Conservation (phyloP, 2,113 vertebrate species). For the Polyodon spathula region DNA sequence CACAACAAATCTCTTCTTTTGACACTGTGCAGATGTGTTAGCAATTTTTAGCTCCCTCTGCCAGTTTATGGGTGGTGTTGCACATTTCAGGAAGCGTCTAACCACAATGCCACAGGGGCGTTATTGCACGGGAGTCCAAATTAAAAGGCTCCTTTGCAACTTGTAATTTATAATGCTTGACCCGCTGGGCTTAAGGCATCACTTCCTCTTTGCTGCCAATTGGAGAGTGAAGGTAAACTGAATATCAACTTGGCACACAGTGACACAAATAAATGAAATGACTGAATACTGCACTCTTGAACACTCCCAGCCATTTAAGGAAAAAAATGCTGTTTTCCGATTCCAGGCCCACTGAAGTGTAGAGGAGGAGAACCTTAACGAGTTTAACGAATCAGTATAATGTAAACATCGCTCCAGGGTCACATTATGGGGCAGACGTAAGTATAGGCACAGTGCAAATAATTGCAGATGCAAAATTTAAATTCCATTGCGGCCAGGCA, state of each 20-base stretch:
- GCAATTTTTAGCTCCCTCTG: conserved; percentile 50
- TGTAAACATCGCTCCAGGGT: too few species aligned
- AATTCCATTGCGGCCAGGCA: too few species aligned
- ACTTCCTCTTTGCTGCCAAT: conserved; percentile 28
- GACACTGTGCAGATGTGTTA: conserved; percentile 41
- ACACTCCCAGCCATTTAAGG: too few species aligned
- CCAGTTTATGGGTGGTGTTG: conserved; percentile 37
- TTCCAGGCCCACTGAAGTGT: too few species aligned
- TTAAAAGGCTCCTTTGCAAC: conserved; percentile 27
- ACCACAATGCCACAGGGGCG: conserved; percentile 39
- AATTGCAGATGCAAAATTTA: too few species aligned
- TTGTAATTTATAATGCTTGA: conserved; percentile 26
- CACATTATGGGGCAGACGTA: too few species aligned
- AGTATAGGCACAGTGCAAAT: too few species aligned
- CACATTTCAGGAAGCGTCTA: conserved; percentile 51
- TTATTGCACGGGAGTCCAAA: conserved; percentile 26
- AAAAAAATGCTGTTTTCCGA: background rate
- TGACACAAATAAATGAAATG: background rate
- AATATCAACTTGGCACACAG: conserved; percentile 11
- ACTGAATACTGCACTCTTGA: too few species aligned
- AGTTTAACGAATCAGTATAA: too few species aligned
- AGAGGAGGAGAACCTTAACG: too few species aligned
- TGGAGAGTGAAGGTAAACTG: conserved; percentile 6
- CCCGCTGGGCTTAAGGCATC: conserved; percentile 30
- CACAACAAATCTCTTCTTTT: conserved; percentile 31